Conservation (phyloP, 2,797 vertebrate genomes). For the Chelon labrosus region DNA sequence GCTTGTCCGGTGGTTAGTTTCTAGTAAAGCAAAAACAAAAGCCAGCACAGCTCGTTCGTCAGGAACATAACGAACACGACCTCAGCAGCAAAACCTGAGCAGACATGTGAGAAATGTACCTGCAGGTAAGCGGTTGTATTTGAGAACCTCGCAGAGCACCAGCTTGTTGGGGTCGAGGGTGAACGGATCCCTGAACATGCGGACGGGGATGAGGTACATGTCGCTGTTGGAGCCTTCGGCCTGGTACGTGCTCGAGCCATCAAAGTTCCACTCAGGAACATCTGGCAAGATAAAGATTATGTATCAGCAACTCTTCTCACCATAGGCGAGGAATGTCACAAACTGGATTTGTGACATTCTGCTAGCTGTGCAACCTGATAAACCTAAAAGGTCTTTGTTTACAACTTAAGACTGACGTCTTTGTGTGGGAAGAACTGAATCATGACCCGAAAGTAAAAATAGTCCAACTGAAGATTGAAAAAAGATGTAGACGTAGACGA, state of each 20-base stretch:
- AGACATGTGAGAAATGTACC: slow-evolving; percentile 68
- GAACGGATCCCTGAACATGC: slow-evolving; percentile 92
- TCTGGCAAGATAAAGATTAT: slow-evolving; percentile 72
- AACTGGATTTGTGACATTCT: not conserved
- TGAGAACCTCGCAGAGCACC: slow-evolving; percentile 91
- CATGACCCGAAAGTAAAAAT: too few species aligned
- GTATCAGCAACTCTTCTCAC: not conserved
- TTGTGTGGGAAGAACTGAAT: too few species aligned
- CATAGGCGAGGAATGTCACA: not conserved
- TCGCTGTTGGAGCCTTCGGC: slow-evolving; percentile 87
- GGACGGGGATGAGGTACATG: slow-evolving; percentile 89
- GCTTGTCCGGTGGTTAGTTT: slow-evolving; percentile 85
- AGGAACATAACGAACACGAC: not conserved
- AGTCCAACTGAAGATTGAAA: too few species aligned
- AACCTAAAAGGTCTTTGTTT: too few species aligned
- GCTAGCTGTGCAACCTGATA: too few species aligned
- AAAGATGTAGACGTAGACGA: too few species aligned
- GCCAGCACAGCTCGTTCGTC: not conserved
- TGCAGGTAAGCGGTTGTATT: slow-evolving; percentile 85
- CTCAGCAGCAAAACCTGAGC: not conserved
- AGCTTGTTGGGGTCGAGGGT: slow-evolving; percentile 91
- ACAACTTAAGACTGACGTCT: too few species aligned
- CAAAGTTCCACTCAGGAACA: slow-evolving; percentile 91
- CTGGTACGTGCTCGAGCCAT: slow-evolving; percentile 89
- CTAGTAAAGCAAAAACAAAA: slow-evolving; percentile 65